Percentiles rank a stretch among this genome's conserved stretches.
These are phyloP conservation scores for Sicus ferrugineus DNA, from an alignment of 2,888 invertebrate genomes.

Conservation along the genomic window DNA sequence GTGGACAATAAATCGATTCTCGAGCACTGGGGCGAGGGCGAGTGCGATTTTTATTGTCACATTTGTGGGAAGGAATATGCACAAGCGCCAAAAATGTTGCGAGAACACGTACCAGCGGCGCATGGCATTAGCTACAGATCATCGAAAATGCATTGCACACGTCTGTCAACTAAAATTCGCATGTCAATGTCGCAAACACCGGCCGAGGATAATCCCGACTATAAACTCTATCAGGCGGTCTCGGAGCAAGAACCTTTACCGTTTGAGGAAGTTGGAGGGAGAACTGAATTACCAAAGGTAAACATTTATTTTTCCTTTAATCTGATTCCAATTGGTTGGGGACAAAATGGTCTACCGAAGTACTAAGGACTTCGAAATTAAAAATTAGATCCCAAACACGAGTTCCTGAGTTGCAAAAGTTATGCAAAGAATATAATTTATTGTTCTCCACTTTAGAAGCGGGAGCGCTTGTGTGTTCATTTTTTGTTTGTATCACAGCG, in stretches of 20 bases:
- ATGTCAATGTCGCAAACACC: constrained; percentile 20
- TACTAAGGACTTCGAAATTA: too few relatives aligned
- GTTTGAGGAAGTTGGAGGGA: constrained; percentile 23
- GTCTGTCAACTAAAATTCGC: constrained; percentile 31
- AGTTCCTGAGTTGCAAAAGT: too few relatives aligned
- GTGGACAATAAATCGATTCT: constrained; percentile 51
- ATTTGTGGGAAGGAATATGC: constrained; percentile 54
- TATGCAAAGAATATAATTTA: too few relatives aligned
- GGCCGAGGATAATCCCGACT: constrained; percentile 16
- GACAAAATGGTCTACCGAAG: too few relatives aligned
- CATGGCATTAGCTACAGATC: constrained; percentile 52
- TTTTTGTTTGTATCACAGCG: not conserved
- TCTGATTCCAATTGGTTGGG: too few relatives aligned
- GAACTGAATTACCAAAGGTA: constrained; percentile 21
- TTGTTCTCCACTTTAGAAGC: too few relatives aligned
- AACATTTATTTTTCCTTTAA: too few relatives aligned
- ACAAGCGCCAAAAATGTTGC: constrained; percentile 49
- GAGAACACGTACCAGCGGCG: constrained; percentile 49
- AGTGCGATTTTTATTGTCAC: constrained; percentile 55
- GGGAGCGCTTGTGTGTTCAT: too few relatives aligned
- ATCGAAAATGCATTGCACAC: constrained; percentile 33
- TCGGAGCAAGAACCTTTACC: constrained; percentile 36
- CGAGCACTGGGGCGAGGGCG: constrained; percentile 52
- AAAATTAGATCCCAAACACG: too few relatives aligned
- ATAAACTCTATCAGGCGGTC: constrained; percentile 24